phyloP scores from a whole-genome alignment of 1,140 invertebrate species.

The Formica exsecta region DNA sequence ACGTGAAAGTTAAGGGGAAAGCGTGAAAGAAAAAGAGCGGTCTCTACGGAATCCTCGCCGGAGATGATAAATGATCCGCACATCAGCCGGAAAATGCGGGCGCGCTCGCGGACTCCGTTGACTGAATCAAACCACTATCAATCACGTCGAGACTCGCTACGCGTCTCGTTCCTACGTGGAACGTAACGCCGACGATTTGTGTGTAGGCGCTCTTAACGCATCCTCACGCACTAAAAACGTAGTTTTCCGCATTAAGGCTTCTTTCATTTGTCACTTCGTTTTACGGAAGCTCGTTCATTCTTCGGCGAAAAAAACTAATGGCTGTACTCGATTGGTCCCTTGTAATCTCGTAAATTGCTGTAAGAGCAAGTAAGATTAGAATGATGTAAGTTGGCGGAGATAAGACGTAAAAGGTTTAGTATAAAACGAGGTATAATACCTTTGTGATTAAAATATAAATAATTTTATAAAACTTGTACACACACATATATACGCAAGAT shows the following conservation, averaged over 20 bases:
- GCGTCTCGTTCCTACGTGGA: constrained; percentile 32
- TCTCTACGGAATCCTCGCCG: constrained; percentile 53
- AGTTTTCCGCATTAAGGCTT: constrained; percentile 61
- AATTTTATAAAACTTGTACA: background rate
- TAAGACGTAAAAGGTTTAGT: background rate
- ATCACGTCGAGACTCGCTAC: constrained; percentile 61
- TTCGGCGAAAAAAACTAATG: constrained; percentile 27
- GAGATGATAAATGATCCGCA: constrained; percentile 67
- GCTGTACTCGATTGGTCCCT: constrained; percentile 27
- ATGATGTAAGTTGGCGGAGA: background rate
- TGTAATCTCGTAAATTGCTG: background rate
- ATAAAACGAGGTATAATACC: background rate
- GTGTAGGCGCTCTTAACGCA: constrained; percentile 53
- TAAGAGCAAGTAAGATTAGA: background rate
- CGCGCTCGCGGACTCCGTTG: constrained; percentile 59
- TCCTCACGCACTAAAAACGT: constrained; percentile 47
- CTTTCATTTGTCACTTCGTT: constrained; percentile 65
- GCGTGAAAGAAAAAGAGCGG: constrained; percentile 18
- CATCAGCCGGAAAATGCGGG: constrained; percentile 68
- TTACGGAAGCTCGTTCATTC: constrained; percentile 16
- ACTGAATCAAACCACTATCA: constrained; percentile 71
- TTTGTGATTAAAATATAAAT: background rate
- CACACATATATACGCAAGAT: background rate
- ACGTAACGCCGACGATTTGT: constrained; percentile 28
- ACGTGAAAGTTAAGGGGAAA: constrained; percentile 44